A percentile compares a stretch with the other conserved stretches of the same genome.
Evolutionary conservation across 2,888 invertebrate species (phyloP).

Genomic region (Caenorhabditis sinica): DNA sequence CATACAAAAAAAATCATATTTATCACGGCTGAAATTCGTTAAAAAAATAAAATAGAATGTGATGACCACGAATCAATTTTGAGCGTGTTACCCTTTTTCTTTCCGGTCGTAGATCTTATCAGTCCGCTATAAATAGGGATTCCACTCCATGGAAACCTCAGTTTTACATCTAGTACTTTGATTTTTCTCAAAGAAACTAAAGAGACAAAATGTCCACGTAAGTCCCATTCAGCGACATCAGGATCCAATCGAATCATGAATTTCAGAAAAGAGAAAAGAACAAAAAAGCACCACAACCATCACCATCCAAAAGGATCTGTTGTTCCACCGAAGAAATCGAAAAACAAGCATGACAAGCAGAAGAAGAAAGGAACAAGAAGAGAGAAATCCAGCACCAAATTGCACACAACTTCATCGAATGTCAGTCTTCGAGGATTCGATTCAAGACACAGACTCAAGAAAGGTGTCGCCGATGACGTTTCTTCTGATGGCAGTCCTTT

Average conservation of each 20-base stretch:
- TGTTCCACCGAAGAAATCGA: conserved; percentile 37
- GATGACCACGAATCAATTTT: too few relatives aligned
- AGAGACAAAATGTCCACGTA: conserved; percentile 25
- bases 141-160: background rate
- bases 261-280: conserved; percentile 30
- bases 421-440: conserved; percentile 2
- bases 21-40: too few relatives aligned
- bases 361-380: conserved; percentile 13
- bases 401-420: conserved; percentile 17
- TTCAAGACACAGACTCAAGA: conserved; percentile 5
- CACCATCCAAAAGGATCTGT: conserved; percentile 18
- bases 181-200: conserved; percentile 6
- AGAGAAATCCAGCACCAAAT: conserved; percentile 31
- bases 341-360: conserved; percentile 9
- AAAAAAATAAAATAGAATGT: too few relatives aligned
- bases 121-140: background rate
- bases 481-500: conserved; percentile 11
- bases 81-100: background rate
- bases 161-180: conserved; percentile 7
- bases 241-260: background rate
- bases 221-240: background rate
- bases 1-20: too few relatives aligned
- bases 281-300: conserved; percentile 26
- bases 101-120: background rate
- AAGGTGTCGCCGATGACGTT: background rate